Evolutionary conservation across 2,888 invertebrate genomes (phyloP).

Genomic region (Torymus tubicola): DNA sequence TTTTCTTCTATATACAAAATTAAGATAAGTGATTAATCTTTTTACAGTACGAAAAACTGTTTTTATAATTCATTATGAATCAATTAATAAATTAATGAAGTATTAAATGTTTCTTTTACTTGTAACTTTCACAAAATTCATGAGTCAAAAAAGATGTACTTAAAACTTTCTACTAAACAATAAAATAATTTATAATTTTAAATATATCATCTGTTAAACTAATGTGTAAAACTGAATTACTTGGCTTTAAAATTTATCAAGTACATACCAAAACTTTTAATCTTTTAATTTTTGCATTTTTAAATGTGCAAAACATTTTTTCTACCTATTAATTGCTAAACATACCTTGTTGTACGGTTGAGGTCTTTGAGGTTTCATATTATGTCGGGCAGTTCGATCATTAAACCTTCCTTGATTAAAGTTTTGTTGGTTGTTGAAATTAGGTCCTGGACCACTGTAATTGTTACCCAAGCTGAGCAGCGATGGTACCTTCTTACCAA

Average conservation of each 20-base stretch:
- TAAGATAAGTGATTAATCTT: too few relatives aligned
- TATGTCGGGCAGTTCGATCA: slow-evolving; percentile 69
- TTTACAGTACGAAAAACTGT: too few relatives aligned
- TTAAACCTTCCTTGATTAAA: slow-evolving; percentile 71
- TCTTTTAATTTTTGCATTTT: not conserved
- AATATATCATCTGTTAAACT: not conserved
- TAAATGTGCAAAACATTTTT: slow-evolving; percentile 3
- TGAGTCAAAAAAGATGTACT: too few relatives aligned
- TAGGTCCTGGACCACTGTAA: slow-evolving; percentile 71
- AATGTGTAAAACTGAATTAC: not conserved
- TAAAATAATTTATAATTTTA: too few relatives aligned
- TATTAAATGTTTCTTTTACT: too few relatives aligned
- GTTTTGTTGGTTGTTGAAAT: slow-evolving; percentile 70
- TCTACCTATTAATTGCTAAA: slow-evolving; percentile 8
- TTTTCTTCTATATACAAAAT: too few relatives aligned
- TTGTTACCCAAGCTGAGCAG: slow-evolving; percentile 73
- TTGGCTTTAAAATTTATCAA: slow-evolving; percentile 33
- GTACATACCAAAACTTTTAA: slow-evolving; percentile 15
- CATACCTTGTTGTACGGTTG: slow-evolving; percentile 75
- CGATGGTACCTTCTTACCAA: slow-evolving; percentile 70
- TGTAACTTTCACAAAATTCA: too few relatives aligned
- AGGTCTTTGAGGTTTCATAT: slow-evolving; percentile 71
- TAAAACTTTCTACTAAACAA: too few relatives aligned
- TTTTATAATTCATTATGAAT: too few relatives aligned
- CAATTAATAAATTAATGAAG: too few relatives aligned